Conservation (phyloP, 2,113 vertebrate species). For the Tachuris rubrigastra region DNA sequence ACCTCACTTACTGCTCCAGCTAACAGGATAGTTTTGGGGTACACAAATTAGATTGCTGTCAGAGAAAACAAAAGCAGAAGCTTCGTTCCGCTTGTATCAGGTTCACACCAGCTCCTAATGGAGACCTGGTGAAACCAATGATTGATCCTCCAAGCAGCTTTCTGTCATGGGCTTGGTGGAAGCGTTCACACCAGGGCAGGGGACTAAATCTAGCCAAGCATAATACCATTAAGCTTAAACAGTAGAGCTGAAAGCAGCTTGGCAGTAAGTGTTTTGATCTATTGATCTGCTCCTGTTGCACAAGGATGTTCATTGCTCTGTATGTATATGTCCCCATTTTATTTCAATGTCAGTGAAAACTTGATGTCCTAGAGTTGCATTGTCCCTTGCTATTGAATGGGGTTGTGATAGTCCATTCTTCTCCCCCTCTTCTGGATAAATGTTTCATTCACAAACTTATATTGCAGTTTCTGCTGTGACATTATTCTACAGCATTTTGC, state of each 20-base stretch:
- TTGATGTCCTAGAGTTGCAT: background rate
- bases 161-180: background rate
- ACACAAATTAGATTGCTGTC: background rate
- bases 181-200: background rate
- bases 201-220: background rate
- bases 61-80: background rate
- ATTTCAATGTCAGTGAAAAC: background rate
- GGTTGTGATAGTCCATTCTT: background rate
- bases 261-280: background rate
- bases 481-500: background rate
- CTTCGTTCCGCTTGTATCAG: background rate
- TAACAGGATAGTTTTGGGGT: background rate
- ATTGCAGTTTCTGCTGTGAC: background rate
- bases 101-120: background rate
- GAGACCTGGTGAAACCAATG: background rate
- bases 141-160: background rate
- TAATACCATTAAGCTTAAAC: constrained; percentile 9
- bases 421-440: background rate
- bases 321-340: background rate
- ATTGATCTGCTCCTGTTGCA: background rate
- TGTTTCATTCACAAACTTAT: background rate
- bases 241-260: background rate
- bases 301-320: background rate
- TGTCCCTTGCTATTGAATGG: background rate
- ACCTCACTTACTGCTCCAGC: background rate